Conservation (phyloP, 2,113 vertebrate genomes). For the Galeopterus variegatus region DNA sequence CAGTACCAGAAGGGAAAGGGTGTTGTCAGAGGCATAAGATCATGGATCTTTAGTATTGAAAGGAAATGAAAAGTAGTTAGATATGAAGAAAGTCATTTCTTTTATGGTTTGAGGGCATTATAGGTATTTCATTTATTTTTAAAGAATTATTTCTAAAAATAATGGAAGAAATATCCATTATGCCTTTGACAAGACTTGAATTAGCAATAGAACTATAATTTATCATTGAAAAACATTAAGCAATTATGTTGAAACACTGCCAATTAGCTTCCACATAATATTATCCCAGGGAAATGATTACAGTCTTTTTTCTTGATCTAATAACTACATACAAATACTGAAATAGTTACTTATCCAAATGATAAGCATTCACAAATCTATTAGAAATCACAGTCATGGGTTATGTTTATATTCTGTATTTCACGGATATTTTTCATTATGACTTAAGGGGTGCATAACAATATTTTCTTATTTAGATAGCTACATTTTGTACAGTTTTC, state of each 20-base stretch:
- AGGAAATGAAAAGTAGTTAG: constrained; percentile 5
- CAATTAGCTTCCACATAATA: constrained; percentile 84
- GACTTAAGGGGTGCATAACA: not conserved
- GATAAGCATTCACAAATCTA: constrained; percentile 26
- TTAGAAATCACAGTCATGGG: not conserved
- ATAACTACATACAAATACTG: constrained; percentile 76
- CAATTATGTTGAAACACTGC: constrained; percentile 84
- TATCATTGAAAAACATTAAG: constrained; percentile 82
- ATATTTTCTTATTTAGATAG: constrained; percentile 59
- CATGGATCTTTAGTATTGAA: constrained; percentile 38
- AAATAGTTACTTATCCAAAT: constrained; percentile 74
- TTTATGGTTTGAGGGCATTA: not conserved
- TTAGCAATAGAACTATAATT: constrained; percentile 83
- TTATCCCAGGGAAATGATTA: constrained; percentile 74
- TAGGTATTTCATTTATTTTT: constrained; percentile 11
- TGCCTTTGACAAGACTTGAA: constrained; percentile 77
- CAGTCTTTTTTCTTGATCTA: constrained; percentile 79
- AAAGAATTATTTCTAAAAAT: constrained; percentile 55
- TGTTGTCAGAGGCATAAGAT: not conserved
- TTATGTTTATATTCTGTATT: not conserved
- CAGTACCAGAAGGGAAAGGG: not conserved
- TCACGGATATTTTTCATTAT: constrained; percentile 34
- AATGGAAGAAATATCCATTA: constrained; percentile 78
- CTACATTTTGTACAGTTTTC: not conserved
- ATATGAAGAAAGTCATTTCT: not conserved